phyloP scores from a whole-genome alignment of 2,113 vertebrate species.

The Maccullochella peelii region DNA sequence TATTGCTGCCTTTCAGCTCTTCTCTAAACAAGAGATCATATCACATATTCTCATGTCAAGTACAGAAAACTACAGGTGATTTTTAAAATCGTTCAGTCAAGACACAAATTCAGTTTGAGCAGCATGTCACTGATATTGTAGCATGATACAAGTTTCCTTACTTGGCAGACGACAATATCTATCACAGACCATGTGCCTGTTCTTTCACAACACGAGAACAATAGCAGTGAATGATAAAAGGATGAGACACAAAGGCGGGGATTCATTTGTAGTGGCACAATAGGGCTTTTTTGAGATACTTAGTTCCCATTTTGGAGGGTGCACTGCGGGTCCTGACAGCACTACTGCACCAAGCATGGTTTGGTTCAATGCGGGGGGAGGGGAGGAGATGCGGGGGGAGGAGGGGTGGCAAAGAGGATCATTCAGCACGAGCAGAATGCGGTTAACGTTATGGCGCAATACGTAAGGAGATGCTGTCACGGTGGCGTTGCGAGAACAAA shows the following conservation, averaged over 20 bases:
- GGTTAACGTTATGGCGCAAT: constrained; percentile 79
- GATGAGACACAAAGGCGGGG: neutral
- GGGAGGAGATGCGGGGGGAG: constrained; percentile 58
- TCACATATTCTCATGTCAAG: neutral
- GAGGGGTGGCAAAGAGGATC: constrained; percentile 68
- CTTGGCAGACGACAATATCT: constrained; percentile 18
- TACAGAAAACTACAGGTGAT: neutral
- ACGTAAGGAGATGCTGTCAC: constrained; percentile 64
- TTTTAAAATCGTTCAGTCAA: neutral
- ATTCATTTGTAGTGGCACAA: constrained; percentile 23
- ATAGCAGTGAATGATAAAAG: neutral
- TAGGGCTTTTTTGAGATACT: neutral
- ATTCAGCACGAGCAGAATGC: constrained; percentile 81
- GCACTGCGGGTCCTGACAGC: constrained; percentile 82
- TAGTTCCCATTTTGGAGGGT: constrained; percentile 60
- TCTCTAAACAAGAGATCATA: constrained; percentile 14
- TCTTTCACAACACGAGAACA: neutral
- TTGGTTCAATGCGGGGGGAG: constrained; percentile 81
- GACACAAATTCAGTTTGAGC: neutral
- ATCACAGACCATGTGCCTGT: constrained; percentile 10
- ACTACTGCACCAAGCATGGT: constrained; percentile 83
- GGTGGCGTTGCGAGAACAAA: constrained; percentile 17
- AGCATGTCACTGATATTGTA: neutral
- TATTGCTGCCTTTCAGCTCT: neutral
- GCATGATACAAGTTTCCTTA: constrained; percentile 15